Base-by-base conservation (phyloP, 2,888 invertebrate genomes). In the Nematopogon swammerdamellus region DNA sequence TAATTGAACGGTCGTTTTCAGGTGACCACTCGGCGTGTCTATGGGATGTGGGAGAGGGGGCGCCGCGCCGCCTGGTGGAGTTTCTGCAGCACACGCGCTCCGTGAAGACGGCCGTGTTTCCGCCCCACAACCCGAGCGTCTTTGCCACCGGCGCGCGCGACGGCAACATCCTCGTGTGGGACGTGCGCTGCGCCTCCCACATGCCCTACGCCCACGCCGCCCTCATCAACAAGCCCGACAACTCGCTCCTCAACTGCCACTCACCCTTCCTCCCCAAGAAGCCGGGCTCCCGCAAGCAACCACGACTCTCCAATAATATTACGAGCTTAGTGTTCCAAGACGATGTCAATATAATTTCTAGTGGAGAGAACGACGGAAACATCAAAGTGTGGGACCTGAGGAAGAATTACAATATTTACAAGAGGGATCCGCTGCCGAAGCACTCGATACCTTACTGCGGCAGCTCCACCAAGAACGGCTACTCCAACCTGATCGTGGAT, bases 131-230 rank as follows among this genome's bases (percentile, higher is more conserved):
- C 72, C 66, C 82, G 57, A 86, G 85, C 49, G 86, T 92, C 2
- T 93, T 95, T 74, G 93, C 92, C 1, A 92, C 92, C 0, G 95
- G 95, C 17, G 89, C 91, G 0, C 77, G 95, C 29, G 95, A 96
- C 71, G 95, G 95, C 0, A 87, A 87, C 57, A 88, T 95, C 17
- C 85, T 92, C 58, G 65, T 95, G 17, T 95, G 95, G 95, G 96
- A 95, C 64, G 84, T 82, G 0, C 74, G 91, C 54, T 81, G 81
- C 18, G 74, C 70, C 51, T 69, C 71, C 11, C 72, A 25, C 25
- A 8, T 8, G 25, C 25, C 63, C 50, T 59, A 70, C 19, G 68
- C 71, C 52, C 25, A 20, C 10, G 56, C n/a, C 2, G 51, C 65
- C 0, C 54, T 77, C 2, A 71, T 80, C 0, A 79, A 83, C 18